Percentiles rank a stretch among this genome's conserved stretches.
Evolutionary conservation across 2,113 vertebrate species (phyloP).

Genomic region (Zosterops lateralis): DNA sequence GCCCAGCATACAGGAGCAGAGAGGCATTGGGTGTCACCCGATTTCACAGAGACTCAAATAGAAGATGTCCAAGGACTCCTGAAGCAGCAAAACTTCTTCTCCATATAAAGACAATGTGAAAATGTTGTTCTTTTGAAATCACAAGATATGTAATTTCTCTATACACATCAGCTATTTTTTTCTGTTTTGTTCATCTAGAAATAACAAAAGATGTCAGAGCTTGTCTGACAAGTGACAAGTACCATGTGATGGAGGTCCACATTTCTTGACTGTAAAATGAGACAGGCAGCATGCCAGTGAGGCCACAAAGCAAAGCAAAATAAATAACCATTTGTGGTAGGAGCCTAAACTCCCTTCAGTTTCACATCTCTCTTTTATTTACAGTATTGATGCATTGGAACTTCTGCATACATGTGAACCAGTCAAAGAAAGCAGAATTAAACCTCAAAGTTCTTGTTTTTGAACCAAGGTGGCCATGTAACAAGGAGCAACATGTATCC

Average conservation of each 20-base stretch:
- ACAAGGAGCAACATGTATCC: rapidly evolving
- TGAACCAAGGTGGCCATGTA: rapidly evolving
- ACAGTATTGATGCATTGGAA: neutral
- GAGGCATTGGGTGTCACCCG: neutral
- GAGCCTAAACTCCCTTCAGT: neutral
- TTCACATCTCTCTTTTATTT: neutral
- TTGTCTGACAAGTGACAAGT: neutral
- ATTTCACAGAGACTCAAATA: neutral
- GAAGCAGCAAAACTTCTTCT: neutral
- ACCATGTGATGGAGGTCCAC: neutral
- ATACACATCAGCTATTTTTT: neutral
- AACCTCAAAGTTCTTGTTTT: neutral
- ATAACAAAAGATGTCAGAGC: neutral
- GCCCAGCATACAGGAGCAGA: neutral
- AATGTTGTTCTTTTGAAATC: neutral
- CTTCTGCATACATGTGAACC: neutral
- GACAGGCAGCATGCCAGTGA: neutral
- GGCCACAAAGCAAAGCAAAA: neutral
- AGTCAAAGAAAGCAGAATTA: neutral
- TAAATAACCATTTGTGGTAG: neutral
- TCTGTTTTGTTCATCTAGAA: neutral
- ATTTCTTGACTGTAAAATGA: neutral
- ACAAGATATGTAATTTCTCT: neutral
- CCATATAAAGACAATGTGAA: neutral
- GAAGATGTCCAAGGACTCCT: neutral